A percentile compares a stretch with the other conserved stretches of the same genome.
Evolutionary conservation across 2,113 vertebrate genomes (phyloP).

Genomic region (Mystacornis crossleyi): DNA sequence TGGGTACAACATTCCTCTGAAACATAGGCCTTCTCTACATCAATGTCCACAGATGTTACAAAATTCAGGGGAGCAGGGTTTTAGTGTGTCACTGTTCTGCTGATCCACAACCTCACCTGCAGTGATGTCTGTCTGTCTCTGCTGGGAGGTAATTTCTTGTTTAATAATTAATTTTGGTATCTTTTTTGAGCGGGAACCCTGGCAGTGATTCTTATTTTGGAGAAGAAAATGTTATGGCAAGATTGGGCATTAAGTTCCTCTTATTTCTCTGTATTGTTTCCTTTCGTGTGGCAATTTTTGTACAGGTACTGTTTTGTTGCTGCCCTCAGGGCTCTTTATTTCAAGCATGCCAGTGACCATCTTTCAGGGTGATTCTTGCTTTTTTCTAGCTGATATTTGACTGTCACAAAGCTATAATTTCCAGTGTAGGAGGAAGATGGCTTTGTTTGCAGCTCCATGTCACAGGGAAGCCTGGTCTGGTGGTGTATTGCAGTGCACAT

Average conservation of each 20-base stretch:
- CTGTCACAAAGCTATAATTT: neutral
- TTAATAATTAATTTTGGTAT: neutral
- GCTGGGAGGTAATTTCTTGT: neutral
- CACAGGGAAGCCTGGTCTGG: neutral
- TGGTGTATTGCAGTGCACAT: neutral
- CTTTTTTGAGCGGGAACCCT: neutral
- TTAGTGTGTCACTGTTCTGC: neutral
- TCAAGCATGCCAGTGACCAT: fast-evolving
- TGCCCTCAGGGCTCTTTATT: neutral
- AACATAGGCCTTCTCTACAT: neutral
- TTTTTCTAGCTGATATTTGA: neutral
- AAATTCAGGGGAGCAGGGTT: neutral
- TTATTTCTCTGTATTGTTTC: neutral
- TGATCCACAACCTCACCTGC: neutral
- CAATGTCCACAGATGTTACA: neutral
- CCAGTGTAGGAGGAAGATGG: neutral
- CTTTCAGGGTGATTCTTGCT: neutral
- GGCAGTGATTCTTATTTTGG: neutral
- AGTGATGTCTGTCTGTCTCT: neutral
- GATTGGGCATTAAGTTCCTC: neutral
- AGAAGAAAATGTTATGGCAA: neutral
- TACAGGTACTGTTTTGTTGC: neutral
- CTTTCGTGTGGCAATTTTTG: neutral
- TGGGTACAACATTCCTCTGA: neutral
- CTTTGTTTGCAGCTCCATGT: neutral